Base-by-base conservation (phyloP, 2,797 vertebrate genomes). In the Heteromormyrus szaboi region DNA sequence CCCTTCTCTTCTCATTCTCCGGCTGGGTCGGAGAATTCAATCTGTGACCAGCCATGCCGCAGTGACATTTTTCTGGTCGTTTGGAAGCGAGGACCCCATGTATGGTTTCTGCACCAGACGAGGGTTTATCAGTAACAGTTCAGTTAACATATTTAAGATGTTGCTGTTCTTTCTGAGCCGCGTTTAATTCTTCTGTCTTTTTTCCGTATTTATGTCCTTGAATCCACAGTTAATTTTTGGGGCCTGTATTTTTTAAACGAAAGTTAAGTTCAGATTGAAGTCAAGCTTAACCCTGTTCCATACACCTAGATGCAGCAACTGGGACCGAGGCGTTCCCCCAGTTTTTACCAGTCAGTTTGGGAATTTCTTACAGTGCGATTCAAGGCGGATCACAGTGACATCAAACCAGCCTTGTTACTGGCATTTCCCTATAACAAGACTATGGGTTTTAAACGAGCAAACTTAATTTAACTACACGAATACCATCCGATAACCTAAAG, bases 91-190 rank as follows among this genome's bases (percentile, higher is more conserved):
- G 50, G 9, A 87, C 9, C 33, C 85, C 44, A 86, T 85, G 46
- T 29, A 72, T 86, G 62, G 88, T 76, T 86, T 89, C 44, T 56
- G 48, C 59, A 76, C 84, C 51, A 76, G 81, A 85, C 50, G 62
- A 44, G 33, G n/a, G 29, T 89, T 50, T 86, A 44, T 44, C 29
- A 46, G 14, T 86, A 85, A 54, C 48, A 76, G 84, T 44, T 87
- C 29, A 29, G 72, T 29, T 88, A 56, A 46, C 83, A 56, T 56
- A 54, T 83, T 56, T 88, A 83, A 88, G 33, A 2, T 62, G 51
- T 87, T 11, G 37, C 44, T 46, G 41, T 62, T 86, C 17, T 5
- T 7, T 86, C 56, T 44, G 14, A 19, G 85, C 53, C 53, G 53
- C 19, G 17, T 54, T 83, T 46, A 83, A 25, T 48, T 83, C 79